Evolutionary conservation across 2,797 vertebrate species (phyloP), one percentile per base, ranked within the genome.

Genomic region (Glossophaga mutica): DNA sequence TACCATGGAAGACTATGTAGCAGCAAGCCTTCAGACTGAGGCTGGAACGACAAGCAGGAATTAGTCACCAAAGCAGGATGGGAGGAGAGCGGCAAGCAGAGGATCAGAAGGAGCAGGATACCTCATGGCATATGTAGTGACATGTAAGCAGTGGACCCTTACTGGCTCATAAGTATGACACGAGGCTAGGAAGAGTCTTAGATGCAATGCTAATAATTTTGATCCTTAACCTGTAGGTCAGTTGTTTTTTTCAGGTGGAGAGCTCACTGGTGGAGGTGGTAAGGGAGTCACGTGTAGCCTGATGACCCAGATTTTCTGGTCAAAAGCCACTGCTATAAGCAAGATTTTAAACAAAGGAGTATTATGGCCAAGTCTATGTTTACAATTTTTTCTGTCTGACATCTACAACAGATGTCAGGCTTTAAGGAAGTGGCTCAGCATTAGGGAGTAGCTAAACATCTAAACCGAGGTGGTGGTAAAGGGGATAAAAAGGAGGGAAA

Each of bases 321-420:
- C 39, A 55, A 92, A 70, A 86, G 37, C 24, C 67, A 67, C 52
- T 87, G 67, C 74, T 89, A 55, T n/a, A 37, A 83, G 32, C 26
- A 90, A 39, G 32, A 55, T 19, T 74, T 91, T 39, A 85, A 92
- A 52, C 59, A 76, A 76, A 79, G 44, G 24, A 81, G 48, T 87
- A 18, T 57, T 62, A 70, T 0, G 22, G 18, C 42, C 46, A 57
- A 24, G 9, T 76, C 34, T 34, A 15, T 22, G 9, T 52, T 81
- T 44, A 70, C 3, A 32, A 37, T 42, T 26, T 91, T 78, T 82
- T 71, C 52, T 52, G 21, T 52, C 14, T 50, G 87, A 81, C 52
- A 67, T 9, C 29, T n/a, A n/a, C n/a, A n/a, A n/a, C n/a, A n/a
- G n/a, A n/a, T n/a, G n/a, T n/a, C n/a, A n/a, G n/a, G 10, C 55